Percentiles rank a stretch among this genome's conserved stretches.
Evolutionary conservation across 92 coral and sea anemone genomes (phyloP).

Genomic region (Epizoanthus stellaris): DNA sequence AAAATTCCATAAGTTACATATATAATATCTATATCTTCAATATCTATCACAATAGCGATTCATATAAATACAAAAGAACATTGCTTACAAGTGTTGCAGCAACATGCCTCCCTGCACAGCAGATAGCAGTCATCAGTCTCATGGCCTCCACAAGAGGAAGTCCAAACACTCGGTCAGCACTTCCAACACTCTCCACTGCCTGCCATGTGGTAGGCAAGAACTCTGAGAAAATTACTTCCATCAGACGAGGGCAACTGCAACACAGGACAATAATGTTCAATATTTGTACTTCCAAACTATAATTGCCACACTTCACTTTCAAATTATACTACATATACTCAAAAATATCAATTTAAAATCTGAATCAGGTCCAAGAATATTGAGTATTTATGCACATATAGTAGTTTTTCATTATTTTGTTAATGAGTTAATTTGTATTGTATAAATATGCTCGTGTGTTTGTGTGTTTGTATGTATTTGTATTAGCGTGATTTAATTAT

Average conservation of each 20-base stretch:
- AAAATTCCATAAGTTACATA: neutral
- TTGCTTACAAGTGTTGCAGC: conserved; percentile 79
- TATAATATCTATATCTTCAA: neutral
- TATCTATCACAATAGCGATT: neutral
- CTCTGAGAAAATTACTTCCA: conserved; percentile 76
- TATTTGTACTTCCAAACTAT: no score
- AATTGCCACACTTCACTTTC: no score
- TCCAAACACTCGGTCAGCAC: conserved; percentile 63
- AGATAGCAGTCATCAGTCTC: conserved; percentile 72
- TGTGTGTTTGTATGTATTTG: no score
- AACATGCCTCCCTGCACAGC: conserved; percentile 85
- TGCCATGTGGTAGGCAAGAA: conserved; percentile 93
- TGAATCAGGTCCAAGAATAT: no score
- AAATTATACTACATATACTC: no score
- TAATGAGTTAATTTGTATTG: no score
- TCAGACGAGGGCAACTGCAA: conserved; percentile 83
- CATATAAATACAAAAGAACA: neutral
- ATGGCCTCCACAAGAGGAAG: conserved; percentile 82
- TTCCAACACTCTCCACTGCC: conserved; percentile 45
- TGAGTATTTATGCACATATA: no score
- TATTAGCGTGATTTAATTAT: no score
- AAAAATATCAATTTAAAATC: no score
- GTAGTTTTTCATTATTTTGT: no score
- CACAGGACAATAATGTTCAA: neutral
- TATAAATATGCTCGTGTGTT: no score